Percentiles rank a stretch among this genome's conserved stretches.
Conservation (phyloP, 2,797 vertebrate genomes). For the Cyclura pinguis region DNA sequence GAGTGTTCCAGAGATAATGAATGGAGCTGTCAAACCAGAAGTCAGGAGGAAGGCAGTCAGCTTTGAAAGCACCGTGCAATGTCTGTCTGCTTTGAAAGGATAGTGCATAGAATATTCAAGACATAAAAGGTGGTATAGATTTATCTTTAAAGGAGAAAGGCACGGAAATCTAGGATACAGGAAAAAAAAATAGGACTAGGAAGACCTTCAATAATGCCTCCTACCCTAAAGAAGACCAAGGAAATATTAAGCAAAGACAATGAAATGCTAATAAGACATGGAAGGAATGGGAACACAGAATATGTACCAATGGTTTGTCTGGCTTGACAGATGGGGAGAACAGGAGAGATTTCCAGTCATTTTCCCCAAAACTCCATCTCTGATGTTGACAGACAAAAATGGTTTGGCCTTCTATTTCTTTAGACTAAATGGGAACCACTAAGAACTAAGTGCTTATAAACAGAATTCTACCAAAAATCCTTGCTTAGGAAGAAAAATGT, state of each 20-base stretch:
- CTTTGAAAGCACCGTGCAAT: constrained; percentile 13
- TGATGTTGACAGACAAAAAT: background rate
- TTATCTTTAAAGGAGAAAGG: constrained; percentile 16
- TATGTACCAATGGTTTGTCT: background rate
- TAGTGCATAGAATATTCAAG: constrained; percentile 14
- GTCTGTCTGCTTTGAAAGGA: constrained; percentile 17
- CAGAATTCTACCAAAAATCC: background rate
- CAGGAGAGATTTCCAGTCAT: background rate
- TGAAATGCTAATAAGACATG: background rate
- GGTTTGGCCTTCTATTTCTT: background rate
- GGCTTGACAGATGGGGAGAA: background rate
- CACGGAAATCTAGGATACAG: background rate
- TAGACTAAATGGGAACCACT: background rate
- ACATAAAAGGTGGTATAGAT: constrained; percentile 6
- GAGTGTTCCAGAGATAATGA: constrained; percentile 35
- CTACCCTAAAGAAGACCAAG: background rate
- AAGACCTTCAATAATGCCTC: background rate
- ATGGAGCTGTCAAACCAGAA: constrained; percentile 18
- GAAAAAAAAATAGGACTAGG: background rate
- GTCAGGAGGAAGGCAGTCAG: constrained; percentile 26
- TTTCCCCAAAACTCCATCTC: background rate
- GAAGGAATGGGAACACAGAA: background rate
- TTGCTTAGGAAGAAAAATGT: background rate
- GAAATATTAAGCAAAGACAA: background rate
- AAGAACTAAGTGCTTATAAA: background rate